Evolutionary conservation across 1,140 invertebrate species (phyloP), one percentile per base, ranked within the genome.

Genomic region (Holotrichia oblita): DNA sequence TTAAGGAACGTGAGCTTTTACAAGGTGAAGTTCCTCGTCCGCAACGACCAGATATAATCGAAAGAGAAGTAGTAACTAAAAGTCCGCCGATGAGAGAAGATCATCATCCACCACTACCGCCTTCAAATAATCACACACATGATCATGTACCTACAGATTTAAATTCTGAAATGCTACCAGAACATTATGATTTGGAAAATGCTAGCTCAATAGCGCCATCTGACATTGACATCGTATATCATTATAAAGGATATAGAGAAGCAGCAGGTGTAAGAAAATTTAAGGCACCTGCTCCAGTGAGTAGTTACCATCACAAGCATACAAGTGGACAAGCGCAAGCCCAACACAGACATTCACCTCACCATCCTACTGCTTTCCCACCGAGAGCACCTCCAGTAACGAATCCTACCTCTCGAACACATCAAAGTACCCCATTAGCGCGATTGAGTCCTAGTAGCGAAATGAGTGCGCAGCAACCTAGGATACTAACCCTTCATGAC

Each of bases 141-240:
- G 89, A 90, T 20, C 92, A 93, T 79, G 91, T 91, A 79, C 89
- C 89, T 0, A 91, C 90, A 78, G 91, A 92, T 81, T 85, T 93
- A 74, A 93, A 94, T 85, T 93, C 94, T 0, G 96, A 98, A 85
- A 91, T 95, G 81, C 73, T 74, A 17, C 96, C 97, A 0, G 97
- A 99, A 85, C 97, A 98, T 85, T 99, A 99, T 84, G 97, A 99
- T 86, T 88, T 99, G 76, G 97, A 99, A 87, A 99, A 99, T 87
- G 96, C 97, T 0, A 98, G 96, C 86, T 98, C 96, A 0, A 98
- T 99, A 81, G 98, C 98, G 0, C 97, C 98, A 0, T 98, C 96
- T 10, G 98, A 99, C 86, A 98, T 98, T 79, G 97, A 99, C 84
- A 96, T 99, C 79, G 96, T 98, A 0, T 97, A 97, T 84, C 97